phyloP scores from a whole-genome alignment of 2,797 vertebrate genomes.

The Thamnophis elegans region DNA sequence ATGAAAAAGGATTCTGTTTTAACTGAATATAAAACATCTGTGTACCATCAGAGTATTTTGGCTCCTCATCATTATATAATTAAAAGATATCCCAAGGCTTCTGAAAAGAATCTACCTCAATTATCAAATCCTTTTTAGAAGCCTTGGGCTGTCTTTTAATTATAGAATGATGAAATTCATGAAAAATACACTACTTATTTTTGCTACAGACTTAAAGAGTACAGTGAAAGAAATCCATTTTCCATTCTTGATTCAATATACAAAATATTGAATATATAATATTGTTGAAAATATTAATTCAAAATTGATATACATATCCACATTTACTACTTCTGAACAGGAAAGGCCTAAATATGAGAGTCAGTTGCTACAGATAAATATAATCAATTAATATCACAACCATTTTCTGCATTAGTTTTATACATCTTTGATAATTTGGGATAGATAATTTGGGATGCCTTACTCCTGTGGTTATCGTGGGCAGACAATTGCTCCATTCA shows the following conservation, averaged over 20 bases:
- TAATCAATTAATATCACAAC: background rate
- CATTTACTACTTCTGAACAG: background rate
- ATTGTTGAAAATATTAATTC: background rate
- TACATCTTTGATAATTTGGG: background rate
- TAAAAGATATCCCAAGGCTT: background rate
- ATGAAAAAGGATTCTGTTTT: background rate
- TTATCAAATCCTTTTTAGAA: background rate
- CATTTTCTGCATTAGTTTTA: background rate
- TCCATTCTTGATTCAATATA: background rate
- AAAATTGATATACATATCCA: too few relatives aligned
- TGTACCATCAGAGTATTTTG: slow-evolving; percentile 3
- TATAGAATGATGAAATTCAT: background rate
- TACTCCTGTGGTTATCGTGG: background rate
- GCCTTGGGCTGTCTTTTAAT: background rate
- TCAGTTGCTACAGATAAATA: background rate
- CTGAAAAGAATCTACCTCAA: slow-evolving; percentile 15
- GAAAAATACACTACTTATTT: background rate
- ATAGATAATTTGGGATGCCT: background rate
- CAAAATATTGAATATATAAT: too few relatives aligned
- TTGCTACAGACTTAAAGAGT: background rate
- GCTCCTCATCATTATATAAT: background rate
- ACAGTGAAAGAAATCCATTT: background rate
- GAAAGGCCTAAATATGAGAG: background rate
- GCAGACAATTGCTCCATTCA: background rate
- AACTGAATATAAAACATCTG: background rate